A percentile compares a stretch with the other conserved stretches of the same genome.
These are phyloP conservation scores for Callorhinus ursinus DNA, from an alignment of 2,113 vertebrate species.

Conservation along the genomic window DNA sequence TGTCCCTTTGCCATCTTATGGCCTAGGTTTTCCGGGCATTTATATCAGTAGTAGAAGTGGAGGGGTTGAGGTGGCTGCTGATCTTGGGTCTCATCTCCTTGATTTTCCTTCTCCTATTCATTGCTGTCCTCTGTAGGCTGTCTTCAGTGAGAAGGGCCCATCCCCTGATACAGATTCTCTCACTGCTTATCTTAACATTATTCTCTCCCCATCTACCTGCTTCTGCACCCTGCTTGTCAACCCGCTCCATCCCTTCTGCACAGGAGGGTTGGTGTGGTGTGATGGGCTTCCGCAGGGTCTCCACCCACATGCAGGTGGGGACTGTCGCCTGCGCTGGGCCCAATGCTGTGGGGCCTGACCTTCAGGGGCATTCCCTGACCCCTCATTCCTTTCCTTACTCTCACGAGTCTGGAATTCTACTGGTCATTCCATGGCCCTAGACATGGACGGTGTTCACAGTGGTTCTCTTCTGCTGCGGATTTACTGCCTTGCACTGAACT, in stretches of 20 bases:
- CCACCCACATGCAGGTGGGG: neutral
- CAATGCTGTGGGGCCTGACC: neutral
- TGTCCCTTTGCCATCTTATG: constrained; percentile 63
- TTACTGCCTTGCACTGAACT: neutral
- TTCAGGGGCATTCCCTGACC: neutral
- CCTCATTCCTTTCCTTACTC: neutral
- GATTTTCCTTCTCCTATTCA: neutral
- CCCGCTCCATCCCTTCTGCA: neutral
- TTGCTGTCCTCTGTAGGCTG: neutral
- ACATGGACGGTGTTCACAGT: accelerated
- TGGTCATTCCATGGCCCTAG: neutral
- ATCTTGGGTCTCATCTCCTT: neutral
- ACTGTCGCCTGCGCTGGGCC: neutral
- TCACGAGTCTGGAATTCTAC: neutral
- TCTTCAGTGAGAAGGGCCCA: neutral
- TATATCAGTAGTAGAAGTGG: constrained; percentile 93
- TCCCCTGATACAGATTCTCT: neutral
- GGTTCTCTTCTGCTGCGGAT: neutral
- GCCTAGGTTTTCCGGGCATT: constrained; percentile 84
- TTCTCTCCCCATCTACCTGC: no score
- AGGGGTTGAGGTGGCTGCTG: neutral
- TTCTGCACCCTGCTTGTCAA: neutral
- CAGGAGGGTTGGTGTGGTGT: neutral
- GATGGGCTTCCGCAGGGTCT: no score
- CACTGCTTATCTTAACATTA: no score